phyloP scores from a whole-genome alignment of 2,113 vertebrate species.

The Aythya baeri region DNA sequence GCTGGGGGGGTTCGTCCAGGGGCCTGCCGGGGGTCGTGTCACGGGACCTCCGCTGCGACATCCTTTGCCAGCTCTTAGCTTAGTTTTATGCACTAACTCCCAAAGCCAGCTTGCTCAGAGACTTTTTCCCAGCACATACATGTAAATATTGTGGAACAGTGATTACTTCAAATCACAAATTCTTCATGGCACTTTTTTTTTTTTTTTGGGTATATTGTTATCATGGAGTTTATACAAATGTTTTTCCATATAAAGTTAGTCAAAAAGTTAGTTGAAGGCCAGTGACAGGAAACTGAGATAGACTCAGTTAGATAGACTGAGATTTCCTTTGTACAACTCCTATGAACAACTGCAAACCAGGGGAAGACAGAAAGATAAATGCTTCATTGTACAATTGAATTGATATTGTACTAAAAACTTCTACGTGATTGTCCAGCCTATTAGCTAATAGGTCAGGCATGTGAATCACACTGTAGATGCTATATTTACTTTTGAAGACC shows the following conservation, averaged over 20 bases:
- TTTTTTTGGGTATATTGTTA: not conserved
- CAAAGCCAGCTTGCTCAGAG: not conserved
- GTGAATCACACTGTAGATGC: slow-evolving; percentile 42
- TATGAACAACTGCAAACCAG: accelerated
- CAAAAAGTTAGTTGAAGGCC: not conserved
- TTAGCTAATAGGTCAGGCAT: slow-evolving; percentile 56
- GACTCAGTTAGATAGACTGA: too few species aligned
- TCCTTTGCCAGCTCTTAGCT: too few species aligned
- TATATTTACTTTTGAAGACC: slow-evolving; percentile 76
- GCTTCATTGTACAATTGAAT: not conserved
- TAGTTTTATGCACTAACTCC: not conserved
- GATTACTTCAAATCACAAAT: not conserved
- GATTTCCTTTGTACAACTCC: too few species aligned
- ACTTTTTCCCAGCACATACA: not conserved
- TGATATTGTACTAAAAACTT: not conserved
- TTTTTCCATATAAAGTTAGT: not conserved
- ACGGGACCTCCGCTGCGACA: too few species aligned
- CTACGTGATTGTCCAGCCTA: not conserved
- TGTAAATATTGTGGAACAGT: not conserved
- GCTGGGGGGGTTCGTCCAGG: too few species aligned
- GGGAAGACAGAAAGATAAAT: not conserved
- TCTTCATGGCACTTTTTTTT: not conserved
- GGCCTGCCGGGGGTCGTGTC: too few species aligned
- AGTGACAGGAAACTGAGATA: not conserved
- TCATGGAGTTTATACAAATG: accelerated